Base-by-base conservation (phyloP, 2,113 vertebrate species). In the Anser brachyrhynchus region DNA sequence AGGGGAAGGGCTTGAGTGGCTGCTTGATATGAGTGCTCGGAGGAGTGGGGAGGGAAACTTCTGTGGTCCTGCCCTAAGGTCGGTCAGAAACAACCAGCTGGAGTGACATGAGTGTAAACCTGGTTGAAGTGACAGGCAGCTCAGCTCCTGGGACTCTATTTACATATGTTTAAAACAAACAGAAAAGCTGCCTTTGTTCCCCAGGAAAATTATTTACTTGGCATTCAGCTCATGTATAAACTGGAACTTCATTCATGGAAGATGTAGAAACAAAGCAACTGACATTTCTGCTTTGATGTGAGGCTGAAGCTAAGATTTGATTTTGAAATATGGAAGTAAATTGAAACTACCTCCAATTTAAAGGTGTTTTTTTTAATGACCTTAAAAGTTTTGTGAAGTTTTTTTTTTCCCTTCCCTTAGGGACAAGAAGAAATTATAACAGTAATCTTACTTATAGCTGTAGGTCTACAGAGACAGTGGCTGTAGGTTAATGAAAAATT, bases 401-500 rank as follows among this genome's bases (percentile, higher is more conserved):
- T 89, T 96, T 65, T 39, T 65, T 39, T 14, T 0, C 11, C 55
- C 11, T 82, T 41, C 90, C 96, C 95, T 91, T 71, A 78, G 93
- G 95, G 97, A 96, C 76, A 73, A 92, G 76, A 92, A 96, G 94
- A 97, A 98, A 98, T 98, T 96, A 96, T 96, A 97, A 96, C 94
- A 92, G 93, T 95, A 95, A 97, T 97, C 95, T 97, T 95, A 96
- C 93, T 94, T 92, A 94, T 35, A 89, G 94, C 96, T 96, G 58
- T 59, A 86, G 87, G 92, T 96, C 95, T 92, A 69, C 77, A 93
- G 95, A 95, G 94, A 97, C 80, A 92, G 89, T 94, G 65, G 33
- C 92, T 97, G 78, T 85, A 95, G 97, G 97, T 98, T 98, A 98
- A 98, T 98, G 97, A 97, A 97, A 98, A 97, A 96, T 91, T 96